These are phyloP conservation scores for Bubo blakistoni DNA, from an alignment of 2,113 vertebrate species.

Conservation along the genomic window DNA sequence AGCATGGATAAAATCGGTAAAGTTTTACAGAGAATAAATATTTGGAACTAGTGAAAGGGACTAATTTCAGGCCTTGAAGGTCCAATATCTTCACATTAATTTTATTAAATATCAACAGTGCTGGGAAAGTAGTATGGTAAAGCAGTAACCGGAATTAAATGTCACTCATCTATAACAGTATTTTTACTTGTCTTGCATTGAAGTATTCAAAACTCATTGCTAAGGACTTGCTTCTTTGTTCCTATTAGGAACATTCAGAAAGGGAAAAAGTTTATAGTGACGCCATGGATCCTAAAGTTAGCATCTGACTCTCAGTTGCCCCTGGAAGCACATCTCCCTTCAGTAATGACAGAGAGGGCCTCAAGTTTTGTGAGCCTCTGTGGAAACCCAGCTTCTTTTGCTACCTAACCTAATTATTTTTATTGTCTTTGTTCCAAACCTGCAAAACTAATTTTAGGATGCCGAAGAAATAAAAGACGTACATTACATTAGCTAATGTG, in stretches of 20 bases:
- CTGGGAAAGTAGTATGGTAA: neutral
- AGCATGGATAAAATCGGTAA: neutral
- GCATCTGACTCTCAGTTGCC: neutral
- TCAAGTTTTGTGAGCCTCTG: neutral
- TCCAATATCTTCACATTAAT: neutral
- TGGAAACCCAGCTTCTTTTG: neutral
- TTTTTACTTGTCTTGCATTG: neutral
- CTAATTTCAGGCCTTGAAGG: neutral
- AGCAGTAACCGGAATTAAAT: neutral
- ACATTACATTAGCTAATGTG: neutral
- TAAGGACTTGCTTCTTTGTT: neutral
- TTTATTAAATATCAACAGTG: neutral
- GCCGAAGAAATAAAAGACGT: neutral
- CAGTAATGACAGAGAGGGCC: neutral
- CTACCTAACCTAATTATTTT: neutral
- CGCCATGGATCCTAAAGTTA: neutral
- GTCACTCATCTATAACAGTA: neutral
- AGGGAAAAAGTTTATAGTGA: neutral
- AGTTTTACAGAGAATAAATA: neutral
- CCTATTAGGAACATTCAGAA: neutral
- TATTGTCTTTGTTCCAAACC: neutral
- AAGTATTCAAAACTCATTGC: neutral
- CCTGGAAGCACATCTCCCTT: neutral
- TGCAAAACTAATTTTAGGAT: neutral
- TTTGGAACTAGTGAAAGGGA: neutral